Percentiles rank a stretch among this genome's conserved stretches.
phyloP scores from a whole-genome alignment of 2,888 invertebrate species.

The Microplitis deprimator region DNA sequence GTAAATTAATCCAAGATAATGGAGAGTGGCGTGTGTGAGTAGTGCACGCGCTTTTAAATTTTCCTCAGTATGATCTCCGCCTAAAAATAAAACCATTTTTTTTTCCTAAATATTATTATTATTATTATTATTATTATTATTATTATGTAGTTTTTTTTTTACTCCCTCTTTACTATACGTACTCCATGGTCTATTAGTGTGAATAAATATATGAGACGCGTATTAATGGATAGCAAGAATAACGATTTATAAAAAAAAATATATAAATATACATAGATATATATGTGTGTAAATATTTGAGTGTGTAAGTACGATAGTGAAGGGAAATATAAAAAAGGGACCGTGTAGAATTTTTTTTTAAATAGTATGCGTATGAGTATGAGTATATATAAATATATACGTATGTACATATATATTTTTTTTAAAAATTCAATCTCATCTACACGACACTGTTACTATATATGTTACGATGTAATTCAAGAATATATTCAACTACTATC shows the following conservation, averaged over 20 bases:
- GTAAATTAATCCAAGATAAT: slow-evolving; percentile 11
- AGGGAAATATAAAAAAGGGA: slow-evolving; percentile 33
- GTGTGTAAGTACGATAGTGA: slow-evolving; percentile 27
- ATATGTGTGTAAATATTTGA: slow-evolving; percentile 16
- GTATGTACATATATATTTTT: not conserved
- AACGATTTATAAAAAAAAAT: slow-evolving; percentile 10
- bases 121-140: not conserved
- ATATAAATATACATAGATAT: not conserved
- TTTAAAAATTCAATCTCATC: slow-evolving; percentile 6
- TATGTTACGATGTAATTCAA: slow-evolving; percentile 61
- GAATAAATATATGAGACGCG: not conserved
- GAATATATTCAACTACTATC: slow-evolving; percentile 55
- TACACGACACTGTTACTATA: slow-evolving; percentile 50
- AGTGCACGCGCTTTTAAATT: slow-evolving; percentile 37
- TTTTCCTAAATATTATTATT: not conserved
- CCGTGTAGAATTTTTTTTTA: slow-evolving; percentile 10
- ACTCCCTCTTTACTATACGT: not conserved
- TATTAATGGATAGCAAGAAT: slow-evolving; percentile 4
- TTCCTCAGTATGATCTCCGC: slow-evolving; percentile 30
- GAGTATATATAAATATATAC: not conserved
- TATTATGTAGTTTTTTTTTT: not conserved
- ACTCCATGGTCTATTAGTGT: not conserved
- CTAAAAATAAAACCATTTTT: slow-evolving; percentile 59
- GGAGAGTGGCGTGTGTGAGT: slow-evolving; percentile 6
- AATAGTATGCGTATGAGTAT: slow-evolving; percentile 27